Percentiles rank a stretch among this genome's conserved stretches.
These are phyloP conservation scores for Sphecodes monilicornis DNA, from an alignment of 2,888 invertebrate species.

Conservation along the genomic window DNA sequence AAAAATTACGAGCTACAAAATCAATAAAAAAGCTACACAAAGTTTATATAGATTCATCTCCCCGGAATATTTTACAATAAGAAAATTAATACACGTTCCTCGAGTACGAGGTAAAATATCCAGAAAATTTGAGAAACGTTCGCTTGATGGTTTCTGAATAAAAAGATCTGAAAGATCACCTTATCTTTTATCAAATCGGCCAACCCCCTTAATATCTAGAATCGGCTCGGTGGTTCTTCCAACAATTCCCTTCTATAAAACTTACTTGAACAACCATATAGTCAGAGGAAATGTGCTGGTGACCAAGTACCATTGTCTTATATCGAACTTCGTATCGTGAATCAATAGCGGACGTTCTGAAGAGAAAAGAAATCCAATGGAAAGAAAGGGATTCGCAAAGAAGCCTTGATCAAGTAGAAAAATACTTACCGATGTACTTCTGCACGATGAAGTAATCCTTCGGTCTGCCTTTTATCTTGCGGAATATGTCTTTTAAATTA, in stretches of 20 bases:
- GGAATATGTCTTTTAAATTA: conserved; percentile 90
- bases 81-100: too few species aligned
- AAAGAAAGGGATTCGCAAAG: not conserved
- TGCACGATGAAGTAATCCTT: conserved; percentile 91
- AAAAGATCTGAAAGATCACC: not conserved
- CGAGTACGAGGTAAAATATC: too few species aligned
- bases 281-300: conserved; percentile 91
- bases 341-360: conserved; percentile 93
- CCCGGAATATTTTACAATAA: too few species aligned
- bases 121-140: too few species aligned
- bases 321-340: conserved; percentile 95
- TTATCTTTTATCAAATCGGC: not conserved
- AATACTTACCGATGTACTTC: conserved; percentile 93
- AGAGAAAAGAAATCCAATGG: conserved; percentile 70
- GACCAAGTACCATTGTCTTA: conserved; percentile 95
- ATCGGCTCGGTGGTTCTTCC: not conserved
- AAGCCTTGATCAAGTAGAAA: not conserved
- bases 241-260: not conserved
- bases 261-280: conserved; percentile 93
- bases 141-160: too few species aligned
- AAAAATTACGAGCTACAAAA: too few species aligned
- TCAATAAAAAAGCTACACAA: too few species aligned
- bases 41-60: too few species aligned
- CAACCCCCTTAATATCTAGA: not conserved
- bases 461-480: conserved; percentile 86